Evolutionary conservation across 1,140 invertebrate genomes (phyloP).

Genomic region (Maniola jurtina): DNA sequence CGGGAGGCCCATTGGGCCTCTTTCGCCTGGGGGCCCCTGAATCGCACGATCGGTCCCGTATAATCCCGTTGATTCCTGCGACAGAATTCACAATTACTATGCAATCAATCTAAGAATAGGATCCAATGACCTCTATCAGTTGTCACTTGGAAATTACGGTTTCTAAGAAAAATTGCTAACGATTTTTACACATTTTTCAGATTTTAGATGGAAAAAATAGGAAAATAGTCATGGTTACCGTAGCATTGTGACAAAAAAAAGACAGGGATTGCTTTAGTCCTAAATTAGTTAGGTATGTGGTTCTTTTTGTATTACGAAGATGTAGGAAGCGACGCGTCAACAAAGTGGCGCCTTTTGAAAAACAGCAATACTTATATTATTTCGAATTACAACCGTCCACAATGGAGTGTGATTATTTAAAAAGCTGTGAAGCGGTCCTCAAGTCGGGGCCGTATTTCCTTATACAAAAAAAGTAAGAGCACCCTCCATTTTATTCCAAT

Average conservation of each 20-base stretch:
- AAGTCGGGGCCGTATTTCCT: background rate
- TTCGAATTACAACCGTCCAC: background rate
- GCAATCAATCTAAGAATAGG: background rate
- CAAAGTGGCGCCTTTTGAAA: background rate
- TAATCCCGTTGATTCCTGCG: conserved; percentile 79
- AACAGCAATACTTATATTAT: background rate
- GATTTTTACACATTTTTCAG: too few relatives aligned
- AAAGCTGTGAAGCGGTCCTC: background rate
- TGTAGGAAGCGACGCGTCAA: background rate
- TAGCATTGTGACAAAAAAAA: too few relatives aligned
- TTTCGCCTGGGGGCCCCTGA: conserved; percentile 83
- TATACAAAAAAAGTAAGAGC: background rate
- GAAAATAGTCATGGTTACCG: too few relatives aligned
- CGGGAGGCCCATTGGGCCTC: conserved; percentile 81
- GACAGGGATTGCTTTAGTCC: too few relatives aligned
- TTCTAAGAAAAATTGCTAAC: too few relatives aligned
- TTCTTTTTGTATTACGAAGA: too few relatives aligned
- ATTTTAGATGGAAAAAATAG: too few relatives aligned
- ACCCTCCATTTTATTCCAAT: conserved; percentile 7
- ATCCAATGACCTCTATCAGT: too few relatives aligned
- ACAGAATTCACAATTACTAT: conserved; percentile 14
- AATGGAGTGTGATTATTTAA: conserved; percentile 1
- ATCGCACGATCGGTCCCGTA: conserved; percentile 82
- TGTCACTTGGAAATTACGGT: too few relatives aligned
- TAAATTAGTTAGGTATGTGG: too few relatives aligned